Conservation (phyloP, 2,797 vertebrate genomes). For the Enteromius treurensis region DNA sequence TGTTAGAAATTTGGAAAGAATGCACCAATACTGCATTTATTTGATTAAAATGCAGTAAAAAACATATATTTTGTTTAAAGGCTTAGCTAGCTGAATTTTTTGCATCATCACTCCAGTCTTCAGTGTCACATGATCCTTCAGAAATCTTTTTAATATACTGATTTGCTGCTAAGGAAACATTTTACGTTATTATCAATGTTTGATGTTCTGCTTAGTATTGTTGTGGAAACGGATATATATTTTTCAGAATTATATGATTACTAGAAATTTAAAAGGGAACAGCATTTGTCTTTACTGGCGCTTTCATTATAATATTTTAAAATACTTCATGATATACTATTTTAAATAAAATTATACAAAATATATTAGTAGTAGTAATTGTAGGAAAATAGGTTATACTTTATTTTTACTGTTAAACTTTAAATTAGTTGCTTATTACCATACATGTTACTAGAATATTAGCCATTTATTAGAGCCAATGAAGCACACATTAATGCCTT, state of each 20-base stretch:
- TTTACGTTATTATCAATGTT: background rate
- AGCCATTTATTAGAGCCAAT: too few species aligned
- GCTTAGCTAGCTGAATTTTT: background rate
- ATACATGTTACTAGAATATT: too few species aligned
- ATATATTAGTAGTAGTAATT: background rate
- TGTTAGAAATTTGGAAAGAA: background rate
- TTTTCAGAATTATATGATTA: background rate
- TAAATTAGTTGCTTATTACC: too few species aligned
- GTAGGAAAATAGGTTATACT: background rate
- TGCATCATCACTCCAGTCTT: background rate
- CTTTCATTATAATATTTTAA: background rate
- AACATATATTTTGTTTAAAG: background rate
- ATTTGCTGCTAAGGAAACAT: background rate
- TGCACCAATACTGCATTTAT: background rate
- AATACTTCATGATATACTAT: background rate
- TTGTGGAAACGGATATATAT: background rate
- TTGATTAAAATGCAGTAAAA: background rate
- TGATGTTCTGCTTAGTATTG: background rate
- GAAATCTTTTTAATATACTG: background rate
- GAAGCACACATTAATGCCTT: too few species aligned
- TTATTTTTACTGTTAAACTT: too few species aligned
- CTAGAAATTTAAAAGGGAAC: background rate
- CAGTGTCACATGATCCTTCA: background rate
- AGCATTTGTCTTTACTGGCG: background rate
- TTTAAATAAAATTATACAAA: background rate